Percentiles rank a stretch among this genome's conserved stretches.
phyloP scores from a whole-genome alignment of 2,888 invertebrate genomes.

The Standfussiana lucernea region DNA sequence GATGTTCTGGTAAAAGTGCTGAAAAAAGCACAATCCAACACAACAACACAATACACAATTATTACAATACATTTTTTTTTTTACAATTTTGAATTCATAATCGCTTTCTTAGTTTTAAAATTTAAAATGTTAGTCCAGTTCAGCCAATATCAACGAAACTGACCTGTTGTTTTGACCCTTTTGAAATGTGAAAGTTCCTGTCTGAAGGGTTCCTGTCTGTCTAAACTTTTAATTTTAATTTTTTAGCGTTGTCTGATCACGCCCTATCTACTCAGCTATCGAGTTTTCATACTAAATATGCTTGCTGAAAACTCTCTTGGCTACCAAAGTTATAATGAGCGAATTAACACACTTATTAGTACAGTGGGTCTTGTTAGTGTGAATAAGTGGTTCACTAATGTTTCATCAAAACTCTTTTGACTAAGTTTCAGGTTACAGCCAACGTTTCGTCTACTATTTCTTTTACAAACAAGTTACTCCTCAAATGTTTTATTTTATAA shows the following conservation, averaged over 20 bases:
- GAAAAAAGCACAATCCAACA: too few species aligned
- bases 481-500: background rate
- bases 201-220: too few species aligned
- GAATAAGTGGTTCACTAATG: background rate
- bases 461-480: background rate
- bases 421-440: background rate
- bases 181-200: too few species aligned
- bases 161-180: too few species aligned
- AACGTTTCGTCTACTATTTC: background rate
- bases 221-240: background rate
- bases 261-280: background rate
- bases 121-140: background rate
- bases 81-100: background rate
- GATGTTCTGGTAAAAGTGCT: background rate
- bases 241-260: background rate
- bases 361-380: background rate
- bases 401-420: background rate
- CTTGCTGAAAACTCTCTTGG: background rate
- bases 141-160: too few species aligned
- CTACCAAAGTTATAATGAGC: background rate
- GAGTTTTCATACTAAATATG: background rate
- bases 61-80: too few species aligned
- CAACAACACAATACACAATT: too few species aligned
- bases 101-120: background rate
- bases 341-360: background rate